Evolutionary conservation across 2,888 invertebrate genomes (phyloP), one percentile per base, ranked within the genome.

Genomic region (Drosophila quinaria): DNA sequence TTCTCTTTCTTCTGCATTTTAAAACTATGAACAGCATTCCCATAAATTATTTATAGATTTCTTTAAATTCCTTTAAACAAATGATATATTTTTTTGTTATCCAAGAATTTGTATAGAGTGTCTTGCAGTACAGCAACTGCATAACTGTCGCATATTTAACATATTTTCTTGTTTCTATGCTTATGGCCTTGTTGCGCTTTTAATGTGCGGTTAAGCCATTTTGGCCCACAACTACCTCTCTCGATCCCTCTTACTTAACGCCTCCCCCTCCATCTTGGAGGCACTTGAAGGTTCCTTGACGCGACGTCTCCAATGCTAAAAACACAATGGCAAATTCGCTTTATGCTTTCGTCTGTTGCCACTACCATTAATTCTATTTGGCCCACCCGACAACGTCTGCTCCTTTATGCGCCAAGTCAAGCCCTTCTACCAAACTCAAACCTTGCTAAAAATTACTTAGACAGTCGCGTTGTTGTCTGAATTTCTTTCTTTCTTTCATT

Each of bases 251-350:
- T 15, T 5, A 9, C 11, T 37, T 19, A 5, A 11, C 22, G 13
- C 37, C 46, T 15, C 65, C 4, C 15, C 11, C 15, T 17, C 19
- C n/a, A n/a, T 42, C 44, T 17, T 62, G 29, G 17, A 17, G 55
- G 33, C 69, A 81, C 76, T 89, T 75, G 77, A 81, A 70, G 78
- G 89, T 85, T 85, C 81, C 87, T 83, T 87, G 85, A 84, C 84
- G 84, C 85, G 79, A 69, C 84, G 74, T 66, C 35, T 49, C 46
- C 63, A 55, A 37, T 62, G 56, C 62, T 50, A 47, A n/a, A 29
- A 52, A 50, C 66, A 76, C 81, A 68, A 76, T 76, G 81, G 70
- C 42, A 61, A 70, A 68, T 52, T 70, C 79, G 70, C 73, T 76
- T 87, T 81, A 79, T 85, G 87, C 67, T 71, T 60, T 61, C 63